A percentile compares a stretch with the other conserved stretches of the same genome.
These are phyloP conservation scores for Liasis olivaceus DNA, from an alignment of 2,797 vertebrate genomes.

Conservation along the genomic window DNA sequence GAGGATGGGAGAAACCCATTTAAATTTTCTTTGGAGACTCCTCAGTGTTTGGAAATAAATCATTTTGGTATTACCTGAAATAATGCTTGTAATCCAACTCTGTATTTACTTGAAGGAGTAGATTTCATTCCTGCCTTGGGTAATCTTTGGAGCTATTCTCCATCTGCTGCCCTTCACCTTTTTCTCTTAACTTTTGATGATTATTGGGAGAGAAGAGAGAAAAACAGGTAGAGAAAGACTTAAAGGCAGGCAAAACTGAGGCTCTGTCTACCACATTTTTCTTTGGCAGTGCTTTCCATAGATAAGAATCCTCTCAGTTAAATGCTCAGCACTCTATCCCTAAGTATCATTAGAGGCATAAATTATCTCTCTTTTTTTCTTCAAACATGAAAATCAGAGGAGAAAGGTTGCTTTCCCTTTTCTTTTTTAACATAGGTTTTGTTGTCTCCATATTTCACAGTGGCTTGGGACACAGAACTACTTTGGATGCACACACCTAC, in stretches of 20 bases:
- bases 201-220: not conserved
- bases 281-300: not conserved
- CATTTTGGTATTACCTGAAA: not conserved
- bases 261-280: not conserved
- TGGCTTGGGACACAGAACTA: no score
- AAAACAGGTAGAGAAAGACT: not conserved
- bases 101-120: not conserved
- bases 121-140: not conserved
- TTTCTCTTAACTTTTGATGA: not conserved
- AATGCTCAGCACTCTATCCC: not conserved
- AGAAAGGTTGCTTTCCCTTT: not conserved
- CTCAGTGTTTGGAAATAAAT: not conserved
- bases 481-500: no score
- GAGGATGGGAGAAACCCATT: not conserved
- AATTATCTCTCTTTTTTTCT: not conserved
- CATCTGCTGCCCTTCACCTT: not conserved
- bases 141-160: not conserved
- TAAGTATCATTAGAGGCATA: not conserved
- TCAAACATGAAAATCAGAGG: not conserved
- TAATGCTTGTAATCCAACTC: not conserved
- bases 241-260: not conserved
- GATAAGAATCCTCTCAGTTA: not conserved
- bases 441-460: no score
- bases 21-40: not conserved
- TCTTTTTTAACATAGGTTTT: no score